Conservation (phyloP, 1,140 invertebrate species). For the Drosophila kikkawai region DNA sequence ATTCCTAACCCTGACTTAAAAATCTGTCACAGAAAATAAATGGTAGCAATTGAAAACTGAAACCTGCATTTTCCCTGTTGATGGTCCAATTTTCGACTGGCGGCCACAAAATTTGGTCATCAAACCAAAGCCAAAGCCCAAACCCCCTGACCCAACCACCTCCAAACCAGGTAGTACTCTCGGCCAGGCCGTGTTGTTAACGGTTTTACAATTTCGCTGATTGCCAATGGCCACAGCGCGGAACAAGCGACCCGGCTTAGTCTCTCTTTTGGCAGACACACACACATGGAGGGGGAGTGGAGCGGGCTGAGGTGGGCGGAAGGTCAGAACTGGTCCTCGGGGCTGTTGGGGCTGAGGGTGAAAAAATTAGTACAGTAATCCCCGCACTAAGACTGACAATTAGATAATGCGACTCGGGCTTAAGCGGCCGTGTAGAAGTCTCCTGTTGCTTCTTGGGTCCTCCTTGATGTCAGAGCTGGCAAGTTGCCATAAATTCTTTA, state of each 20-base stretch:
- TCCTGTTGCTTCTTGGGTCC: conserved; percentile 36
- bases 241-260: conserved; percentile 26
- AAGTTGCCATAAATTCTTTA: neutral
- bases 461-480: neutral
- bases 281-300: neutral
- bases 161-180: neutral
- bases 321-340: conserved; percentile 3
- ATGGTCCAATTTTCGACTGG: conserved; percentile 6
- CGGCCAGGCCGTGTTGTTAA: conserved; percentile 59
- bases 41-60: conserved; percentile 1
- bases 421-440: conserved; percentile 47
- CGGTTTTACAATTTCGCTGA: conserved; percentile 77
- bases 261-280: conserved; percentile 23
- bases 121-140: conserved; percentile 9
- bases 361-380: conserved; percentile 81
- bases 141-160: neutral
- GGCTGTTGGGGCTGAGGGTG: conserved; percentile 29
- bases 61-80: conserved; percentile 2
- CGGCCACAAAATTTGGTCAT: conserved; percentile 22
- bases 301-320: neutral
- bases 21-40: neutral
- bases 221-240: conserved; percentile 61
- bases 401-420: conserved; percentile 76
- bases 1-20: neutral
- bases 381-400: conserved; percentile 75